Conservation (phyloP, 1,140 invertebrate species). For the Glossosoma conforme region DNA sequence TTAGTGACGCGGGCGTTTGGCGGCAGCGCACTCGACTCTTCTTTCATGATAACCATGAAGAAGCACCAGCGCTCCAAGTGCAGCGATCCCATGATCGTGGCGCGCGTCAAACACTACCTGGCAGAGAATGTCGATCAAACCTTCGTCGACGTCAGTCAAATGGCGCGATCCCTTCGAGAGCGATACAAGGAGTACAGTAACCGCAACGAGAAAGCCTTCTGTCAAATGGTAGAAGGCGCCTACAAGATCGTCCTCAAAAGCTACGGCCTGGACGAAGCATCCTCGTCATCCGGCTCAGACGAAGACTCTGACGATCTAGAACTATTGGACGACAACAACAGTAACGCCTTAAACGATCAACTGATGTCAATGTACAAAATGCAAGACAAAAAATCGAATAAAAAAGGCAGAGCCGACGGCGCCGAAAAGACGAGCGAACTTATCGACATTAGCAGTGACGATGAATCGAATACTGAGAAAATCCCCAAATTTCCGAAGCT, state of each 20-base stretch:
- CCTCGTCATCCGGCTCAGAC: constrained; percentile 54
- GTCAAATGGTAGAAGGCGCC: constrained; percentile 56
- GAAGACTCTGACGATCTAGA: constrained; percentile 50
- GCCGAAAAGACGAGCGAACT: constrained; percentile 47
- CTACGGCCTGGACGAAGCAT: constrained; percentile 47
- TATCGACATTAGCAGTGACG: constrained; percentile 56
- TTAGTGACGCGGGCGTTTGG: constrained; percentile 9
- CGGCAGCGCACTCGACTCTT: constrained; percentile 8
- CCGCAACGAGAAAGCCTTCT: constrained; percentile 63
- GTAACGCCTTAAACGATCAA: constrained; percentile 45
- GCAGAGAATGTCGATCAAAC: constrained; percentile 66
- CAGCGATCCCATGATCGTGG: constrained; percentile 43
- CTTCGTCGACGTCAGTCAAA: constrained; percentile 66
- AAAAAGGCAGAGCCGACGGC: constrained; percentile 33
- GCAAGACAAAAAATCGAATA: constrained; percentile 43
- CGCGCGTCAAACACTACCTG: constrained; percentile 58
- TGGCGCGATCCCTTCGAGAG: constrained; percentile 66
- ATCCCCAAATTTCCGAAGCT: constrained; percentile 39
- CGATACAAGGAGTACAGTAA: constrained; percentile 65
- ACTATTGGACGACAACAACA: constrained; percentile 50
- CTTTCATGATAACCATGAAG: constrained; percentile 15
- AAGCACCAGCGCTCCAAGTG: constrained; percentile 11
- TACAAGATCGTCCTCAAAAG: constrained; percentile 54
- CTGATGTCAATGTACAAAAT: constrained; percentile 48
- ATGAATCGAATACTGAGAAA: constrained; percentile 44